phyloP scores from a whole-genome alignment of 2,797 vertebrate genomes.

The Meriones psammophilus region DNA sequence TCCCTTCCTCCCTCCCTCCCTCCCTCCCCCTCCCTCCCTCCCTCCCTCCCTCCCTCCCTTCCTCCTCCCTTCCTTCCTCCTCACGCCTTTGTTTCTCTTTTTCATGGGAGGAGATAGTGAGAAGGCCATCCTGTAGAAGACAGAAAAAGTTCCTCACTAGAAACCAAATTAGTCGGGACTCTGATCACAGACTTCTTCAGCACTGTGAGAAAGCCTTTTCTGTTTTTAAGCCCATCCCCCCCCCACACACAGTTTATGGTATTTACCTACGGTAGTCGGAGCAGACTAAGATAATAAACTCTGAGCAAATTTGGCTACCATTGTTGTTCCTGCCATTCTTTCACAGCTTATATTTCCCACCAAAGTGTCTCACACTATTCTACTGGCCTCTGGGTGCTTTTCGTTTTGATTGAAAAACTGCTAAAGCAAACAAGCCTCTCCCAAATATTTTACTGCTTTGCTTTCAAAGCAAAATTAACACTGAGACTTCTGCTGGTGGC shows the following conservation, averaged over 20 bases:
- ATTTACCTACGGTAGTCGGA: not conserved
- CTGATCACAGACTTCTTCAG: constrained; percentile 10
- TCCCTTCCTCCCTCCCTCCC: not conserved
- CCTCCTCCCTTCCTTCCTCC: not conserved
- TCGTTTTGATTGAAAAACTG: constrained; percentile 50
- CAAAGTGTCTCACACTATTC: constrained; percentile 34
- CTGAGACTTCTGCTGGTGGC: constrained; percentile 35
- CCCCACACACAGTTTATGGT: not conserved
- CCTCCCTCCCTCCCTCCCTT: not conserved
- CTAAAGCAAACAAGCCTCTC: not conserved
- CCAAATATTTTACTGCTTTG: constrained; percentile 20
- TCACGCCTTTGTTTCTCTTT: not conserved
- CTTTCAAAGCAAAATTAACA: constrained; percentile 58
- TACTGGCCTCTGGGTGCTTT: constrained; percentile 3
- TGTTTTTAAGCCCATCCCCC: not conserved
- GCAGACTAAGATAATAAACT: constrained; percentile 18
- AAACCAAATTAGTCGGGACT: not conserved
- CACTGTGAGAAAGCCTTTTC: not conserved
- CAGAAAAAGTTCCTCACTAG: not conserved
- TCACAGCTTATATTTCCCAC: not conserved
- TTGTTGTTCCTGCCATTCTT: constrained; percentile 14
- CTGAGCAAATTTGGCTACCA: not conserved
- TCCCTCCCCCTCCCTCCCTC: not conserved
- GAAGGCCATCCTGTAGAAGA: not conserved
- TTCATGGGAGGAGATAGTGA: not conserved